Evolutionary conservation across 2,888 invertebrate species (phyloP).

Genomic region (Micropterix aruncella): DNA sequence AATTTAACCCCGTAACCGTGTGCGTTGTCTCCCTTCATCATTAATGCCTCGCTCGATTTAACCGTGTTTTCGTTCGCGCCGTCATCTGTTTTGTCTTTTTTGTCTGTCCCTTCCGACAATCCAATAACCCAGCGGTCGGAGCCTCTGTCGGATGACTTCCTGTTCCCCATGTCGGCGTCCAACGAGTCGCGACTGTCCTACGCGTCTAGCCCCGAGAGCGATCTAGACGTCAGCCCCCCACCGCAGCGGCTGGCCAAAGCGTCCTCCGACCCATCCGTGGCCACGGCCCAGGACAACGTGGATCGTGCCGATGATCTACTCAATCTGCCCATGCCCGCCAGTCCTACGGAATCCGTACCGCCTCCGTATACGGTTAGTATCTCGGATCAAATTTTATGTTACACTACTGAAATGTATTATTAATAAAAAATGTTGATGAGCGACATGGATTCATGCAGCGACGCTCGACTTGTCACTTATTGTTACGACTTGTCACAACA

Average conservation of each 20-base stretch:
- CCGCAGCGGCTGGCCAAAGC: conserved; percentile 66
- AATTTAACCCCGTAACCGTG: too few relatives aligned
- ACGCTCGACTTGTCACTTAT: too few relatives aligned
- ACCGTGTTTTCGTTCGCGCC: conserved; percentile 6
- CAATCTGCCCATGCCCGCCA: conserved; percentile 37
- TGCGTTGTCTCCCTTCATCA: not conserved
- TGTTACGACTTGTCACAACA: too few relatives aligned
- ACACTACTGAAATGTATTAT: too few relatives aligned
- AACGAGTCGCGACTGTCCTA: conserved; percentile 75
- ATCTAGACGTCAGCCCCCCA: conserved; percentile 63
- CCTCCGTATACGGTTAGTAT: conserved; percentile 76
- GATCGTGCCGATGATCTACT: conserved; percentile 43
- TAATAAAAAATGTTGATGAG: too few relatives aligned
- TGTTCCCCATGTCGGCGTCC: conserved; percentile 91
- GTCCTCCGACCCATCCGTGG: conserved; percentile 89
- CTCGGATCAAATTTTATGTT: too few relatives aligned
- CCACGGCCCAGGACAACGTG: conserved; percentile 81
- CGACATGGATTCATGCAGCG: too few relatives aligned
- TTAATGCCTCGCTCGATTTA: not conserved
- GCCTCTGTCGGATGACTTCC: conserved; percentile 94
- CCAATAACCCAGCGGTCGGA: conserved; percentile 69
- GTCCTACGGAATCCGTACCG: conserved; percentile 52
- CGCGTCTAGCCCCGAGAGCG: conserved; percentile 92
- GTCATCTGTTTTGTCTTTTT: conserved; percentile 11
- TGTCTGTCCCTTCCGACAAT: not conserved